phyloP scores from a whole-genome alignment of 2,113 vertebrate genomes.

The Lipotes vexillifer region DNA sequence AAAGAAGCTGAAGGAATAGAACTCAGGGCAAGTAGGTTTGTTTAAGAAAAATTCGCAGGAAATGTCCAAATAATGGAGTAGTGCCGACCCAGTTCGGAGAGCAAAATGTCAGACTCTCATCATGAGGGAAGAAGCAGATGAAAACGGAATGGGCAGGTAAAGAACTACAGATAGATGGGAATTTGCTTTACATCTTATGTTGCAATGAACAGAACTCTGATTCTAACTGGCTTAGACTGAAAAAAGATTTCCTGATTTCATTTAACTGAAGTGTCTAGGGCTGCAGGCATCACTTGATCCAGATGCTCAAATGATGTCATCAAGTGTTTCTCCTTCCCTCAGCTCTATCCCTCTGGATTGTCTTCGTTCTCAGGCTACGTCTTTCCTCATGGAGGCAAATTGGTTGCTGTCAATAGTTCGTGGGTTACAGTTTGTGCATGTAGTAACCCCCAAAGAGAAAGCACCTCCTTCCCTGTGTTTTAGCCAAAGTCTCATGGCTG shows the following conservation, averaged over 20 bases:
- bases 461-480: not conserved
- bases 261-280: not conserved
- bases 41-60: not conserved
- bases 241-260: not conserved
- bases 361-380: not conserved
- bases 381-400: not conserved
- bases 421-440: not conserved
- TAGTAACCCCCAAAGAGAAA: not conserved
- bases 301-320: not conserved
- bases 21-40: not conserved
- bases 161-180: not conserved
- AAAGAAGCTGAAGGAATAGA: not conserved
- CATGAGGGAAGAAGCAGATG: not conserved
- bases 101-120: not conserved
- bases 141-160: not conserved
- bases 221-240: not conserved
- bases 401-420: not conserved
- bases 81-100: not conserved
- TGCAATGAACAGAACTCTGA: not conserved
- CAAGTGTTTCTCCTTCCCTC: not conserved
- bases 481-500: not conserved
- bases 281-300: not conserved
- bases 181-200: not conserved
- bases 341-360: not conserved
- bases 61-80: not conserved